phyloP scores from a whole-genome alignment of 2,113 vertebrate species.

The Meles meles region DNA sequence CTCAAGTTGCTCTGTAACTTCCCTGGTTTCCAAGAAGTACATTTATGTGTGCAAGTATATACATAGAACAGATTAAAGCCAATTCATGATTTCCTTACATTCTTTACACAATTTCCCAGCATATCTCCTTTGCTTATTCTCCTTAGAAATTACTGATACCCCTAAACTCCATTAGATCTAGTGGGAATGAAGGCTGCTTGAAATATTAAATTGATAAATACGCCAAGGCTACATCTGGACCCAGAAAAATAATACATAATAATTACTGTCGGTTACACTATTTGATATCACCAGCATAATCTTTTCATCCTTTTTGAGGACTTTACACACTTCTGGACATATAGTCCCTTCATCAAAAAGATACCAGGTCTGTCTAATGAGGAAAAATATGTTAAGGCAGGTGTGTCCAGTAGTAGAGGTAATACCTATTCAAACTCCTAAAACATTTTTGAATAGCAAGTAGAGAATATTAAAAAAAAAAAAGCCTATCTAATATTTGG shows the following conservation, averaged over 20 bases:
- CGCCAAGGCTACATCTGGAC: background rate
- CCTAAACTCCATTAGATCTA: background rate
- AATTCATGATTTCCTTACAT: background rate
- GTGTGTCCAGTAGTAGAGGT: background rate
- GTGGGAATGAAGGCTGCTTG: background rate
- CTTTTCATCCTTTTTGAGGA: background rate
- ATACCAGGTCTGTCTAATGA: background rate
- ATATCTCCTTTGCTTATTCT: background rate
- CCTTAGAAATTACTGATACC: background rate
- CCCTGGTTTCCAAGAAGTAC: background rate
- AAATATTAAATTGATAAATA: background rate
- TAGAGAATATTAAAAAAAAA: background rate
- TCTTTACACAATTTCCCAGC: background rate
- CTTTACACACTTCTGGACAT: background rate
- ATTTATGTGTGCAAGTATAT: background rate
- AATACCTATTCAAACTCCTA: background rate
- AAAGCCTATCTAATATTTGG: background rate
- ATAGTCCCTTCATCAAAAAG: background rate
- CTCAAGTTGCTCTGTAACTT: background rate
- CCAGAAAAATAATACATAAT: background rate
- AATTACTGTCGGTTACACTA: background rate
- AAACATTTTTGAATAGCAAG: background rate
- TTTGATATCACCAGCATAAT: background rate
- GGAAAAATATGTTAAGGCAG: background rate
- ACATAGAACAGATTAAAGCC: background rate